Evolutionary conservation across 2,113 vertebrate genomes (phyloP).

Genomic region (Oxyura jamaicensis): DNA sequence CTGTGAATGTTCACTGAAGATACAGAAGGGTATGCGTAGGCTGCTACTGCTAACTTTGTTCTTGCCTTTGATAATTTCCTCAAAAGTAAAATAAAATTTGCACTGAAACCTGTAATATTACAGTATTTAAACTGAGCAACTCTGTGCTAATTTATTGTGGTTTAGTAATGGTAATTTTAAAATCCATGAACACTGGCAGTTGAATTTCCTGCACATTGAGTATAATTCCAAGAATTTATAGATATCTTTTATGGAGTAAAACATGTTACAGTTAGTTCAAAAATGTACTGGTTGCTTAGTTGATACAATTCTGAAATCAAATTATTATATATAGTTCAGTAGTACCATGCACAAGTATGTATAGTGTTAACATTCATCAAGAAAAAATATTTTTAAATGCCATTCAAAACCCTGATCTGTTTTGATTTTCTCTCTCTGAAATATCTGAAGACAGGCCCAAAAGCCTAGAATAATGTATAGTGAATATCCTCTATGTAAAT

Average conservation of each 20-base stretch:
- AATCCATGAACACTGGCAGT: background rate
- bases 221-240: background rate
- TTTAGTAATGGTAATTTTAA: constrained; percentile 14
- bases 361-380: background rate
- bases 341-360: background rate
- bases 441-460: background rate
- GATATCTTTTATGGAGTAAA: background rate
- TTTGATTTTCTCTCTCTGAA: background rate
- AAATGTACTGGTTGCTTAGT: background rate
- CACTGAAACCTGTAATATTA: background rate
- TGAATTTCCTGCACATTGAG: background rate
- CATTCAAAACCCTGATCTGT: background rate
- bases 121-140: background rate
- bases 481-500: background rate
- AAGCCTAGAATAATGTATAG: background rate
- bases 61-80: background rate
- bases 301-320: background rate
- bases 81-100: background rate
- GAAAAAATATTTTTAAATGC: background rate
- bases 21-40: background rate
- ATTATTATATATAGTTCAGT: background rate
- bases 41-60: background rate
- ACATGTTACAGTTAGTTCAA: background rate
- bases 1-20: background rate
- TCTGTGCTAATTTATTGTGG: background rate